Evolutionary conservation across 1,140 invertebrate genomes (phyloP).

Genomic region (Melanaphis sacchari): DNA sequence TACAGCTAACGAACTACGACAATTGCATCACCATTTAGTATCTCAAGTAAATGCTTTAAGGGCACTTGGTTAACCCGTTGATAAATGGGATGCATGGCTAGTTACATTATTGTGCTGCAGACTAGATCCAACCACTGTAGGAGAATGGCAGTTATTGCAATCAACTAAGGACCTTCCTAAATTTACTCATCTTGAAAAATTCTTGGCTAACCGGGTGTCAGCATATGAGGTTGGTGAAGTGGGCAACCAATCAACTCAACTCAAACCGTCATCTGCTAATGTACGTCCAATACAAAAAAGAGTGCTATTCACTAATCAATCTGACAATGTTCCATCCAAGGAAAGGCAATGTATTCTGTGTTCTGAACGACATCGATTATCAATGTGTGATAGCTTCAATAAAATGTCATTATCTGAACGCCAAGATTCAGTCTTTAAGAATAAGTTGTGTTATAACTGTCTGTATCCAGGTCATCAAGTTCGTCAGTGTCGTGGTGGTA

Average conservation of each 20-base stretch:
- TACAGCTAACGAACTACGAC: not conserved
- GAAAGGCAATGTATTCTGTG: not conserved
- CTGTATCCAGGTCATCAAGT: not conserved
- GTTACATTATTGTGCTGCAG: not conserved
- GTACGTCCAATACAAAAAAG: not conserved
- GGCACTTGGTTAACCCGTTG: not conserved
- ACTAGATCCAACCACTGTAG: not conserved
- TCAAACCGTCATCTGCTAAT: not conserved
- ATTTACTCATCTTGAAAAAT: not conserved
- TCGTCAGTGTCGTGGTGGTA: not conserved
- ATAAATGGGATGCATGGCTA: not conserved
- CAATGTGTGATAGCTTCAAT: not conserved
- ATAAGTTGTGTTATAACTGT: not conserved
- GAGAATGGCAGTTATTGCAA: not conserved
- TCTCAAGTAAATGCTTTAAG: not conserved
- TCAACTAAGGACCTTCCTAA: not conserved
- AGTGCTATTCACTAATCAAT: not conserved
- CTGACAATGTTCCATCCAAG: not conserved
- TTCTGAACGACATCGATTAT: not conserved
- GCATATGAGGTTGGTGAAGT: not conserved
- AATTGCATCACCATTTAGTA: not conserved
- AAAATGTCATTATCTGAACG: not conserved
- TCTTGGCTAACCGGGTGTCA: not conserved
- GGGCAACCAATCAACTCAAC: not conserved
- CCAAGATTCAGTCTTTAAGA: not conserved